phyloP scores from a whole-genome alignment of 2,888 invertebrate genomes.

The Taphrorychus bicolor region DNA sequence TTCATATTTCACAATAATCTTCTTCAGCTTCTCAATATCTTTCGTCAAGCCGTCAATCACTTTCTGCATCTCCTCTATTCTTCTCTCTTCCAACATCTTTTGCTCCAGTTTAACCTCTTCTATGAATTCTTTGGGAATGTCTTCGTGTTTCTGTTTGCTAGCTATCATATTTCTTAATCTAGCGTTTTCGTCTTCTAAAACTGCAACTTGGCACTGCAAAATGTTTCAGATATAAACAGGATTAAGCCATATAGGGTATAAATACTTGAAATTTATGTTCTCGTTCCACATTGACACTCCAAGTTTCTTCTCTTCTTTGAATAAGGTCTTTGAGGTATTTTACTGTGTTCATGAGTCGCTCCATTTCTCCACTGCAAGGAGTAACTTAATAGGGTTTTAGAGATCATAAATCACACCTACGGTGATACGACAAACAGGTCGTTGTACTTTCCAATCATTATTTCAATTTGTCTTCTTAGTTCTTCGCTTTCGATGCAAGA shows the following conservation, averaged over 20 bases:
- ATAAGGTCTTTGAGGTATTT: slow-evolving; percentile 50
- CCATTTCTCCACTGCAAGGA: slow-evolving; percentile 47
- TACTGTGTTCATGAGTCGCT: slow-evolving; percentile 48
- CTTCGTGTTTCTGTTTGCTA: slow-evolving; percentile 5
- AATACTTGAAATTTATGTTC: slow-evolving; percentile 45
- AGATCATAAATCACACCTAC: slow-evolving; percentile 38
- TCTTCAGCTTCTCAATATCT: slow-evolving; percentile 47
- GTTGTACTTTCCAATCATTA: slow-evolving; percentile 42
- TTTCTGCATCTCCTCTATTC: slow-evolving; percentile 26
- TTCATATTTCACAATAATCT: slow-evolving; percentile 52
- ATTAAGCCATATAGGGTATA: neutral
- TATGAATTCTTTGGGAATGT: neutral
- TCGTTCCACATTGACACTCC: slow-evolving; percentile 45
- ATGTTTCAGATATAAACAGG: neutral
- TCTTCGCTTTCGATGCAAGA: slow-evolving; percentile 49
- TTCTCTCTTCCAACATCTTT: slow-evolving; percentile 20
- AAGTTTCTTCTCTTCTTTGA: slow-evolving; percentile 47
- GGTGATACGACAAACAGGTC: slow-evolving; percentile 44
- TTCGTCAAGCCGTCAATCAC: slow-evolving; percentile 36
- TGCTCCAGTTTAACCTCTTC: slow-evolving; percentile 12
- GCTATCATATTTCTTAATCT: slow-evolving; percentile 40
- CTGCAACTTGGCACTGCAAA: slow-evolving; percentile 33
- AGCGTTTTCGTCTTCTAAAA: slow-evolving; percentile 44
- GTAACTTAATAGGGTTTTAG: neutral
- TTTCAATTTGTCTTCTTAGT: slow-evolving; percentile 46